Percentiles rank a stretch among this genome's conserved stretches.
phyloP scores from a whole-genome alignment of 2,797 vertebrate species.

The Mastacembelus armatus region DNA sequence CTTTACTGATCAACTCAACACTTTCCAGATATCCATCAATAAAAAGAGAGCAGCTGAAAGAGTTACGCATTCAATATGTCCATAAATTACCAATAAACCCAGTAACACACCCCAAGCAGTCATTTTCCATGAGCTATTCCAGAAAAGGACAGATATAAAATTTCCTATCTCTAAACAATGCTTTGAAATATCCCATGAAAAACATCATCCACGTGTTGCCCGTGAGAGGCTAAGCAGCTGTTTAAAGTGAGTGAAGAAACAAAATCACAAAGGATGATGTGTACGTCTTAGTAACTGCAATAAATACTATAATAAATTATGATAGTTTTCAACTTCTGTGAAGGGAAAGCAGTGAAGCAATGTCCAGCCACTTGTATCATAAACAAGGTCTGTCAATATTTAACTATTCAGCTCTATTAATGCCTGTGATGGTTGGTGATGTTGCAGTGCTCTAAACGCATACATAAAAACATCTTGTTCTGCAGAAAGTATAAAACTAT shows the following conservation, averaged over 20 bases:
- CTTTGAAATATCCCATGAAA: constrained; percentile 57
- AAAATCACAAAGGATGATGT: constrained; percentile 57
- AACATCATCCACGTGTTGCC: constrained; percentile 42
- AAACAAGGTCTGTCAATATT: constrained; percentile 38
- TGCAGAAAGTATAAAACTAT: constrained; percentile 11
- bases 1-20: constrained; percentile 18
- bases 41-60: constrained; percentile 38
- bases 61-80: constrained; percentile 28
- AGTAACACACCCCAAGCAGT: constrained; percentile 33
- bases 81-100: constrained; percentile 52
- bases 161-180: constrained; percentile 56
- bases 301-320: constrained; percentile 69
- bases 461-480: neutral
- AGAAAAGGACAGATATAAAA: constrained; percentile 53
- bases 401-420: constrained; percentile 28
- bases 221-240: constrained; percentile 58
- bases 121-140: constrained; percentile 63
- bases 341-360: constrained; percentile 23
- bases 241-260: constrained; percentile 58
- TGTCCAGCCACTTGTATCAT: constrained; percentile 40
- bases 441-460: constrained; percentile 7
- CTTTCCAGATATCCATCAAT: constrained; percentile 45
- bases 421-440: neutral
- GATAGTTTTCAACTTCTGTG: constrained; percentile 63
- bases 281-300: constrained; percentile 57